phyloP scores from a whole-genome alignment of 2,113 vertebrate genomes.

The Spea multiplicata region DNA sequence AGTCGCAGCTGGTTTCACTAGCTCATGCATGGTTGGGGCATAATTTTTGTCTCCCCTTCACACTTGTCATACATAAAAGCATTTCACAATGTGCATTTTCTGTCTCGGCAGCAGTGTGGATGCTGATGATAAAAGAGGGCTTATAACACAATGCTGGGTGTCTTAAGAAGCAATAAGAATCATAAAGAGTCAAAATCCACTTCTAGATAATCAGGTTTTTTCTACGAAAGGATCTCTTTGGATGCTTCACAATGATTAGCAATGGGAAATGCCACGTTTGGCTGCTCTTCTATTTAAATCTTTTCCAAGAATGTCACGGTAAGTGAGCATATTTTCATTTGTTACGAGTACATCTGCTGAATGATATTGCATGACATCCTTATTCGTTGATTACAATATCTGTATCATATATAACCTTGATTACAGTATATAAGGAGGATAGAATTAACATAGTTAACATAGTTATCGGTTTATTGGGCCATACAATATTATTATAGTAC shows the following conservation, averaged over 20 bases:
- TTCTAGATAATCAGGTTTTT: neutral
- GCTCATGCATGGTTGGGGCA: conserved; percentile 24
- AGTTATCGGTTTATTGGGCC: too few species aligned
- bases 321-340: conserved; percentile 5
- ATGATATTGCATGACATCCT: neutral
- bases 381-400: too few species aligned
- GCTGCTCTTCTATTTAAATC: conserved; percentile 6
- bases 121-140: neutral
- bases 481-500: too few species aligned
- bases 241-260: conserved; percentile 28
- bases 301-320: conserved; percentile 23
- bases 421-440: too few species aligned
- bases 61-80: conserved; percentile 13
- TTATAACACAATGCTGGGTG: neutral
- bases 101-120: neutral
- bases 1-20: conserved; percentile 38
- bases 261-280: conserved; percentile 17
- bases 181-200: neutral
- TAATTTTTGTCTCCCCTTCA: conserved; percentile 1
- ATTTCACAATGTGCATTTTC: conserved; percentile 5
- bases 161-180: neutral
- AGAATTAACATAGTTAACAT: too few species aligned
- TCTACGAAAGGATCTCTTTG: conserved; percentile 8
- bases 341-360: neutral
- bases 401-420: too few species aligned